Base-by-base conservation (phyloP, 1,140 invertebrate genomes). In the Antheraea mylitta region DNA sequence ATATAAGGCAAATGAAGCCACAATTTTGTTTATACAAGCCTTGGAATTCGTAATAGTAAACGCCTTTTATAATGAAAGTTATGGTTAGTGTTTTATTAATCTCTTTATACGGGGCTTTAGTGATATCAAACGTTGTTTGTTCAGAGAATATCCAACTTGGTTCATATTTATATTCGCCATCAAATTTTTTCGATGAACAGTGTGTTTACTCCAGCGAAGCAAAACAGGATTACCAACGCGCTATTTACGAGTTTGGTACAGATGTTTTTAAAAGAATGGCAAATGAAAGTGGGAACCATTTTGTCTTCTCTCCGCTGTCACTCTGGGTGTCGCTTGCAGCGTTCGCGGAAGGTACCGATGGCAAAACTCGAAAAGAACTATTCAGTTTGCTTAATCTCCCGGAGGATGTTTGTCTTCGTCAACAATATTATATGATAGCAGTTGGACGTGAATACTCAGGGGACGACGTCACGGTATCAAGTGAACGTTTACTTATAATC, bases 251-350 rank as follows among this genome's bases (percentile, higher is more conserved):
- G 0, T 61, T 61, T 8, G 0, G n/a, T 18, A 42, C 38, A 8
- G 7, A 42, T 7, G 38, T 42, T 42, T 42, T 9, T 42, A 42
- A 42, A 11, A 8, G 59, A 13, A 61, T 61, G 2, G 19, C 19
- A 22, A 30, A 13, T 13, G 11, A 18, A 30, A 61, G n/a, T 19
- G 58, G n/a, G 11, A 13, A 13, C 19, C 59, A 61, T 61, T 61
- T 61, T 22, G 18, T 30, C 7, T 61, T 61, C 59, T 61, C 59
- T 7, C 59, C 59, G 11, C 59, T 61, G 19, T 61, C 59, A 9
- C 11, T 61, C 19, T 61, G 59, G 59, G 13, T 61, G 59, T 19
- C 59, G 6, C 19, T 61, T 7, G 59, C 59, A 19, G 18, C 59
- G 3, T 3, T 61, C 30, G 59, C 19, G 11, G 59, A 61, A 22